Evolutionary conservation across 92 coral and sea anemone genomes (phyloP), one percentile per base, ranked within the genome.

Genomic region (Epizoanthus scotinus): DNA sequence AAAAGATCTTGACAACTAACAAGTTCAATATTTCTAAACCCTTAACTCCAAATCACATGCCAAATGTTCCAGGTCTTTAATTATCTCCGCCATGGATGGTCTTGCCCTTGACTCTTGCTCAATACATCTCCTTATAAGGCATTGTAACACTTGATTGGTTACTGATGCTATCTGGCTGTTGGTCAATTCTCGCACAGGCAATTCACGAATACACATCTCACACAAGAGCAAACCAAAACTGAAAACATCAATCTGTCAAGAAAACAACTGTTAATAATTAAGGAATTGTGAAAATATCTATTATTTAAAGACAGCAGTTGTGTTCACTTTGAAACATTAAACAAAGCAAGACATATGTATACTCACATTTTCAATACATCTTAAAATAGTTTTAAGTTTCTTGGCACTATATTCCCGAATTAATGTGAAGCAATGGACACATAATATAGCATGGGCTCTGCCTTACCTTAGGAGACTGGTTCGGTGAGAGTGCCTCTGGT

Each of bases 121-220:
- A 18, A 84, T 84, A 38, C 97, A 92, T 52, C 89, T 81, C 70
- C 34, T 77, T 63, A 94, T 90, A 77, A 94, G 84, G 72, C 80
- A 87, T 71, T 85, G 87, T 53, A 92, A 67, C 54, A 49, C 82
- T 66, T 61, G 89, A 84, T 92, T 93, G 70, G 91, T 82, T 62
- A 94, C 88, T 78, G 87, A 29, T 13, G 94, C 82, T 40, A 94
- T 58, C 82, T 94, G 98, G 87, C 87, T 67, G 91, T 85, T 85
- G 87, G 34, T 20, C 88, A 78, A 52, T 88, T 63, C 86, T 90
- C 93, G 94, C 0, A 94, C 98, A 1, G 98, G 98, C 21, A 95
- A 94, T 78, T 95, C 98, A 29, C 97, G 93, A 71, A 87, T 95
- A 74, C 94, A 87, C 97, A 95, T 93, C 77, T 95, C 98, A 44